Evolutionary conservation across 2,888 invertebrate genomes (phyloP).

Genomic region (Eupithecia centaureata): DNA sequence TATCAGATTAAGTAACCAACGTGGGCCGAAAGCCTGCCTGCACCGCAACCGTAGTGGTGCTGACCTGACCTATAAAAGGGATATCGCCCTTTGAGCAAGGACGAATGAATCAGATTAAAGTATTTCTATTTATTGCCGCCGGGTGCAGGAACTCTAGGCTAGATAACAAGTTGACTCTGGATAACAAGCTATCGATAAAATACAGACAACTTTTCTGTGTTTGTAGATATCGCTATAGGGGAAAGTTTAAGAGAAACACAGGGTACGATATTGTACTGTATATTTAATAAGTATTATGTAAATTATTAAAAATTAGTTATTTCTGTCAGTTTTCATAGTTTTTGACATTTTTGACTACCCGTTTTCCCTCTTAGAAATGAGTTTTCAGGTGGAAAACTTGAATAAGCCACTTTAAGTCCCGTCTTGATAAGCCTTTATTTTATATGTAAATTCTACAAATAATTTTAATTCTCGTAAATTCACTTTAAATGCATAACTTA

Average conservation of each 20-base stretch:
- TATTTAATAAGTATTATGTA: too few relatives aligned
- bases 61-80: constrained; percentile 4
- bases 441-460: too few relatives aligned
- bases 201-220: neutral
- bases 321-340: too few relatives aligned
- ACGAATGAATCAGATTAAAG: constrained; percentile 5
- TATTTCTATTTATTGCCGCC: neutral
- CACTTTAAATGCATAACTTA: neutral
- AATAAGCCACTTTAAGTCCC: too few relatives aligned
- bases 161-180: neutral
- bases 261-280: too few relatives aligned
- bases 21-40: neutral
- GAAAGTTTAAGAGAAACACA: too few relatives aligned
- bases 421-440: too few relatives aligned
- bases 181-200: neutral
- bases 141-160: neutral
- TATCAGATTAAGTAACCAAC: neutral
- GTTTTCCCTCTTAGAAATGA: too few relatives aligned
- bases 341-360: too few relatives aligned
- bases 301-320: too few relatives aligned
- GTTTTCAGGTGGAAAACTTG: too few relatives aligned
- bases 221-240: neutral
- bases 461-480: too few relatives aligned
- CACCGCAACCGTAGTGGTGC: neutral
- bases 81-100: constrained; percentile 1